These are phyloP conservation scores for Drosophila prostipennis DNA, from an alignment of 2,888 invertebrate genomes.

Conservation along the genomic window DNA sequence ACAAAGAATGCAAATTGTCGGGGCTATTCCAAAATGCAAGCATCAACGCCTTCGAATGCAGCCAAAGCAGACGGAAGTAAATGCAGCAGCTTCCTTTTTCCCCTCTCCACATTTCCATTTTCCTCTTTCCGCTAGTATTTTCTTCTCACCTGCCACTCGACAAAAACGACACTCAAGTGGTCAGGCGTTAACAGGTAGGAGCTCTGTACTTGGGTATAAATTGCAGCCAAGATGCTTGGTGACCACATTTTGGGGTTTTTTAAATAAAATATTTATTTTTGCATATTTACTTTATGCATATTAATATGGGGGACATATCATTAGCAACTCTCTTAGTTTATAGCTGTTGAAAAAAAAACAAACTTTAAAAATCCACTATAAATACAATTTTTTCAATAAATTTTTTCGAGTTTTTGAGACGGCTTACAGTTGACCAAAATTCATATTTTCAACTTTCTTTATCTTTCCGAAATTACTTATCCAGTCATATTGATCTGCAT, in stretches of 20 bases:
- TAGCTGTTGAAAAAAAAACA: no score
- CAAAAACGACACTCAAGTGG: constrained; percentile 28
- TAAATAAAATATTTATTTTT: no score
- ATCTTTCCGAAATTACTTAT: no score
- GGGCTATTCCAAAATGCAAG: constrained; percentile 32
- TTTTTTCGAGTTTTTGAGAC: no score
- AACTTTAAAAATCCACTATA: no score
- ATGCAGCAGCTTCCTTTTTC: constrained; percentile 14
- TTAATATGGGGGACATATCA: no score
- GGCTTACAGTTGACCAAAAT: no score
- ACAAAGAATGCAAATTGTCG: constrained; percentile 36
- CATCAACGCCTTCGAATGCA: constrained; percentile 45
- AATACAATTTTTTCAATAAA: no score
- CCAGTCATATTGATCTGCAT: no score
- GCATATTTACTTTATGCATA: no score
- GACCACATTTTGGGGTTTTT: neutral
- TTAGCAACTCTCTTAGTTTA: neutral
- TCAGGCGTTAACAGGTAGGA: constrained; percentile 21
- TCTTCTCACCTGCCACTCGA: constrained; percentile 14
- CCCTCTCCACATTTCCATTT: neutral
- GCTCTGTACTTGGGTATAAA: constrained; percentile 1
- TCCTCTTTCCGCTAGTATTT: constrained; percentile 3
- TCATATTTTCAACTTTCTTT: no score
- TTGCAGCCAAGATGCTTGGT: neutral
- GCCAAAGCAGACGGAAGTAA: constrained; percentile 52